A percentile compares a stretch with the other conserved stretches of the same genome.
Evolutionary conservation across 2,888 invertebrate species (phyloP).

Genomic region (Hirtodrosophila alboralis): DNA sequence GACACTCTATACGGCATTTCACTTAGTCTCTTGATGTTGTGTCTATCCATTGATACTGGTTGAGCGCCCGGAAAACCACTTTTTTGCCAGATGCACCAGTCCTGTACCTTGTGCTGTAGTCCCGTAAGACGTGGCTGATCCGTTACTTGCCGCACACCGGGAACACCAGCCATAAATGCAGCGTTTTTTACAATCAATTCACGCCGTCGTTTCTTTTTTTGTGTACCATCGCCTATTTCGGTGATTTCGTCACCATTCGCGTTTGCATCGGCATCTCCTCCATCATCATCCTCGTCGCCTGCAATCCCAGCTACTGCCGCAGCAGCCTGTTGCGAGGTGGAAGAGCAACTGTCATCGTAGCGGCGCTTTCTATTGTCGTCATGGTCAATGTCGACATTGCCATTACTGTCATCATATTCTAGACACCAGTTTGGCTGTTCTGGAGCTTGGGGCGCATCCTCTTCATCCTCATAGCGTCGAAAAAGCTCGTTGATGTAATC

Average conservation of each 20-base stretch:
- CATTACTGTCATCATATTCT: constrained; percentile 85
- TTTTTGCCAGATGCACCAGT: constrained; percentile 91
- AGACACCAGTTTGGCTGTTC: constrained; percentile 94
- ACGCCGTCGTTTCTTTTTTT: constrained; percentile 84
- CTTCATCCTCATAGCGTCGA: constrained; percentile 90
- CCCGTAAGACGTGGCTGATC: constrained; percentile 86
- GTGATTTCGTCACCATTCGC: constrained; percentile 49
- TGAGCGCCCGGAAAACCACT: constrained; percentile 98
- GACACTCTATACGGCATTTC: constrained; percentile 96
- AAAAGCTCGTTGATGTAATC: constrained; percentile 97
- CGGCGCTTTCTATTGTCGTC: constrained; percentile 57
- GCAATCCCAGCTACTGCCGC: constrained; percentile 35
- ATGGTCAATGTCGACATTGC: constrained; percentile 66
- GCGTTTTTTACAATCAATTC: constrained; percentile 87
- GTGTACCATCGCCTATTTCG: constrained; percentile 36
- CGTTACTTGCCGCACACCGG: constrained; percentile 89
- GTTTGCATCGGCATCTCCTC: constrained; percentile 43
- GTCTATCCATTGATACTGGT: constrained; percentile 96
- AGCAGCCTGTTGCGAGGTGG: constrained; percentile 66
- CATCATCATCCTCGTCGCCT: constrained; percentile 46
- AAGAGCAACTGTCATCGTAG: constrained; percentile 61
- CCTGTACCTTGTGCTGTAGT: constrained; percentile 90
- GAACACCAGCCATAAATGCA: constrained; percentile 94
- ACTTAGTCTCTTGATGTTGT: constrained; percentile 90
- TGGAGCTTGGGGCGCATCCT: constrained; percentile 90